phyloP scores from a whole-genome alignment of 1,140 invertebrate species.

The Drosophila azteca region DNA sequence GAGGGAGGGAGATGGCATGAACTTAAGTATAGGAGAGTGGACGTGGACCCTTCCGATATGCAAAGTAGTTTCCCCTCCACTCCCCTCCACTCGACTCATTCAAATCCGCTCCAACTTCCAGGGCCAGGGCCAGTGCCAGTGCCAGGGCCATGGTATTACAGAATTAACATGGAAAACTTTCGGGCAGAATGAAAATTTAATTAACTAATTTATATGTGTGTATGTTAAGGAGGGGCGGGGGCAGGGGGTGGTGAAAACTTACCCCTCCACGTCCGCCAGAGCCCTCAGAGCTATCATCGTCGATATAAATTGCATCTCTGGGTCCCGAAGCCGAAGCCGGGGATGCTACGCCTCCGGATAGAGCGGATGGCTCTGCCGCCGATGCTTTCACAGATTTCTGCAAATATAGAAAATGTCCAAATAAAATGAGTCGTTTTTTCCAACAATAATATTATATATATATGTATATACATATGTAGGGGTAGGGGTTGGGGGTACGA shows the following conservation, averaged over 20 bases:
- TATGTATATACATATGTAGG: too few species aligned
- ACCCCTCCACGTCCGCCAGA: conserved; percentile 84
- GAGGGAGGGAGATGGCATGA: too few species aligned
- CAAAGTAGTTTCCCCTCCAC: conserved; percentile 4
- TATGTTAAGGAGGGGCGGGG: too few species aligned
- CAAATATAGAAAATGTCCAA: conserved; percentile 42
- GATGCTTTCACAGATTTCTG: conserved; percentile 77
- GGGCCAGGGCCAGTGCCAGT: too few species aligned
- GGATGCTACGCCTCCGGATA: conserved; percentile 37
- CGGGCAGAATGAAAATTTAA: conserved; percentile 15
- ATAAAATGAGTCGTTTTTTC: conserved; percentile 7
- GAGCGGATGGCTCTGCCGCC: conserved; percentile 27
- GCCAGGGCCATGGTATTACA: neutral
- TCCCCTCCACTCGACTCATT: neutral
- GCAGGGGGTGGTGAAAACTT: conserved; percentile 48
- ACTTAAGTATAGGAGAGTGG: neutral
- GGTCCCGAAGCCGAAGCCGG: conserved; percentile 35
- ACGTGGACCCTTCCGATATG: conserved; percentile 21
- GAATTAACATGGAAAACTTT: conserved; percentile 25
- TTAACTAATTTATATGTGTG: conserved; percentile 40
- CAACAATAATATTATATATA: conserved; percentile 9
- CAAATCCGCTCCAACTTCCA: conserved; percentile 1
- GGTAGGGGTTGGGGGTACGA: neutral
- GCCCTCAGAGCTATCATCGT: conserved; percentile 84
- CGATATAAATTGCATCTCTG: conserved; percentile 84